Conservation (phyloP, 2,113 vertebrate genomes). For the Cebidichthys violaceus region DNA sequence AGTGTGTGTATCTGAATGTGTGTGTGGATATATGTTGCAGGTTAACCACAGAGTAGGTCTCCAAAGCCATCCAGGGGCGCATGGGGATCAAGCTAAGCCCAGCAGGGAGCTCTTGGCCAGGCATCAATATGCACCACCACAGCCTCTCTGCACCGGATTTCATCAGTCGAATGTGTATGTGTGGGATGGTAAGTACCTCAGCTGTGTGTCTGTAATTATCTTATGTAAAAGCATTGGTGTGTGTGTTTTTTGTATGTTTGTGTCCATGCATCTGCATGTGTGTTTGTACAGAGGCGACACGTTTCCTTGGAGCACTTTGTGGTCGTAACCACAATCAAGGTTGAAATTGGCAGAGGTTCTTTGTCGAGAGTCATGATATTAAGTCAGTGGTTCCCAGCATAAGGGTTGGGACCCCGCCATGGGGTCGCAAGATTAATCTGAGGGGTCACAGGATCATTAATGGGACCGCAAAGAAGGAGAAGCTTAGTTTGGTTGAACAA, state of each 20-base stretch:
- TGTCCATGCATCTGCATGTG: constrained; percentile 23
- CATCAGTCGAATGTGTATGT: constrained; percentile 48
- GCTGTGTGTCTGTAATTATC: constrained; percentile 40
- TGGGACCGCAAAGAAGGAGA: neutral
- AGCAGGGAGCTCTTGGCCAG: constrained; percentile 69
- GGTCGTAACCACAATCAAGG: constrained; percentile 17
- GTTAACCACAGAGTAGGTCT: constrained; percentile 61
- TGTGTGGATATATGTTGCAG: constrained; percentile 43
- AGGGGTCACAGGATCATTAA: neutral
- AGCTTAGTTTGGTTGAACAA: no score
- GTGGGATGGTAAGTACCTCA: constrained; percentile 26
- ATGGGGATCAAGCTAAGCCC: constrained; percentile 73
- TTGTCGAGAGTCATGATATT: constrained; percentile 20
- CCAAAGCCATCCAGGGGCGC: constrained; percentile 64
- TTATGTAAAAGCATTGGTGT: constrained; percentile 23
- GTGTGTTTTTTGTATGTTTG: constrained; percentile 20
- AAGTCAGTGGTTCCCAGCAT: neutral
- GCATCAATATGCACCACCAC: constrained; percentile 73
- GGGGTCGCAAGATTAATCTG: neutral
- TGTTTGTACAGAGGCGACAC: constrained; percentile 15
- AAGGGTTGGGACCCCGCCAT: neutral
- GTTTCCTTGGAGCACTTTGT: constrained; percentile 19
- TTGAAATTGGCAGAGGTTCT: constrained; percentile 14
- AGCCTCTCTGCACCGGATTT: constrained; percentile 49
- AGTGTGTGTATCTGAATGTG: constrained; percentile 13